A percentile compares a stretch with the other conserved stretches of the same genome.
Conservation (phyloP, 2,113 vertebrate genomes). For the Benitochromis conjunctus region DNA sequence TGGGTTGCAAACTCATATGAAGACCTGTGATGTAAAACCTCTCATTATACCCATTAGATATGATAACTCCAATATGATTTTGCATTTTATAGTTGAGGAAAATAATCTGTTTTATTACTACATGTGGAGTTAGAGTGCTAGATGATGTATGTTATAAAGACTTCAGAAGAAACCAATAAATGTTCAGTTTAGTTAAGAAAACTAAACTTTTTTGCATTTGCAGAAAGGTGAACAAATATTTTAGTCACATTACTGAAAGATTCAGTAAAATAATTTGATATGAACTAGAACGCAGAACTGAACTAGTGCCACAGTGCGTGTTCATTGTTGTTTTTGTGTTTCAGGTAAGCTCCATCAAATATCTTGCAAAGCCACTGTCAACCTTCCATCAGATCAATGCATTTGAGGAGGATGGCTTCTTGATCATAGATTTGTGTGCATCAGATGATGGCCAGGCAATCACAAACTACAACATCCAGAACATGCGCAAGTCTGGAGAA, state of each 20-base stretch:
- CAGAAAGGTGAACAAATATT: not conserved
- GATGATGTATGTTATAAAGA: not conserved
- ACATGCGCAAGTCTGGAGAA: conserved; percentile 80
- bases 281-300: not conserved
- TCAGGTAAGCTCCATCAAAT: conserved; percentile 75
- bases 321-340: not conserved
- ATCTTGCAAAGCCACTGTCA: conserved; percentile 72
- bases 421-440: conserved; percentile 86
- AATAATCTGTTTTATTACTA: too few species aligned
- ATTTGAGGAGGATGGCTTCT: conserved; percentile 81
- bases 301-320: not conserved
- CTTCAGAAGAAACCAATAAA: not conserved
- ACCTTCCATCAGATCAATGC: conserved; percentile 91
- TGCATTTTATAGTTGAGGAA: too few species aligned
- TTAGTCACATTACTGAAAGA: not conserved
- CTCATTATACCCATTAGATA: too few species aligned
- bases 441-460: conserved; percentile 78
- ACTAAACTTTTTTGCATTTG: not conserved
- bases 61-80: too few species aligned
- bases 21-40: too few species aligned
- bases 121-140: not conserved
- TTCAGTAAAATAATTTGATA: not conserved
- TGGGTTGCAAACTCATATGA: too few species aligned
- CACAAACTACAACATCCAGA: conserved; percentile 78
- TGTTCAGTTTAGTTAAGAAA: not conserved